Conservation (phyloP, 1,140 invertebrate species). For the Drosophila ercepeae region DNA sequence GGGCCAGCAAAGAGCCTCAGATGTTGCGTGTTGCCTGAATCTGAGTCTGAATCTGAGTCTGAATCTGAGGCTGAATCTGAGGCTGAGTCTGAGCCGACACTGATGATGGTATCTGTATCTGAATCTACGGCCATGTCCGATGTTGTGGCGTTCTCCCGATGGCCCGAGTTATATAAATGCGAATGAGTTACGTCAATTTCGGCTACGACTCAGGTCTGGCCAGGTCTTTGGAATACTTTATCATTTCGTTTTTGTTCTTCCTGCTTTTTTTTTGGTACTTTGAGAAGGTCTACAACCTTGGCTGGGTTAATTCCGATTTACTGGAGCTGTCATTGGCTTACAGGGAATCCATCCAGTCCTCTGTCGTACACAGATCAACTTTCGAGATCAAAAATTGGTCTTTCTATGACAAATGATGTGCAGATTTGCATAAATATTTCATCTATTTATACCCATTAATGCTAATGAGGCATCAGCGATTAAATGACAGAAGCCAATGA, state of each 20-base stretch:
- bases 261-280: constrained; percentile 9
- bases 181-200: constrained; percentile 79
- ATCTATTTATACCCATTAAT: constrained; percentile 40
- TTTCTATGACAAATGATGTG: constrained; percentile 69
- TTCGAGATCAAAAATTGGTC: no score
- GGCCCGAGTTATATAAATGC: constrained; percentile 70
- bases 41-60: no score
- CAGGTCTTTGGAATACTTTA: constrained; percentile 38
- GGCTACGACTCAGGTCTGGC: constrained; percentile 7
- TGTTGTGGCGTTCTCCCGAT: constrained; percentile 12
- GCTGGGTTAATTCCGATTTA: constrained; percentile 22
- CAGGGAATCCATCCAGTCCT: background rate
- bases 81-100: constrained; percentile 52
- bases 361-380: no score
- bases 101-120: constrained; percentile 67
- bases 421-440: constrained; percentile 78
- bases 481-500: constrained; percentile 64
- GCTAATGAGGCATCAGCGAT: constrained; percentile 60
- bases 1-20: background rate
- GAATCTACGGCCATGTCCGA: constrained; percentile 29
- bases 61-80: no score
- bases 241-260: constrained; percentile 29
- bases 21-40: constrained; percentile 33
- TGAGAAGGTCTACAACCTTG: constrained; percentile 75
- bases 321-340: constrained; percentile 11